Base-by-base conservation (phyloP, 2,797 vertebrate genomes). In the Fratercula arctica region DNA sequence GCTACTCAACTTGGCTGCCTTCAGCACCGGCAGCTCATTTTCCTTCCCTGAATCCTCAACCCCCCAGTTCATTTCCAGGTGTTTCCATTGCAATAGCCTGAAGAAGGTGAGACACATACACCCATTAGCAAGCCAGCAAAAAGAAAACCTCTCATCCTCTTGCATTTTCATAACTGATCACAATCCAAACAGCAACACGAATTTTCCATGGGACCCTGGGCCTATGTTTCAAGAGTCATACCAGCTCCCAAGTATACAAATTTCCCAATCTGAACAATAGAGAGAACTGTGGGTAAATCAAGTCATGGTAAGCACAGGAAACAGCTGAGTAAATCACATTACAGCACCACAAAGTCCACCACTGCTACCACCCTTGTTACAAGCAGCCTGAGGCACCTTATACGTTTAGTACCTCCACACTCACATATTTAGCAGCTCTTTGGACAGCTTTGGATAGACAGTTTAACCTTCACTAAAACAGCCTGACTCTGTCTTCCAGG, bases 21-120 rank as follows among this genome's bases (percentile, higher is more conserved):
- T 94, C 69, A 93, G 73, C 57, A 54, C 35, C 15, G 50, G 84
- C 72, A 92, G 78, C 19, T 95, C 68, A 75, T 85, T 89, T 92
- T 80, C 86, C 53, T 61, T 54, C 54, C 50, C 75, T 41, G 20
- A 94, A 84, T 78, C 64, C 45, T 93, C 61, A 93, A 8, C 13
- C 6, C 23, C 35, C 10, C 33, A 8, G 5, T 31, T 83, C 21
- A 57, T 75, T 96, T 96, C 72, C 82, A 95, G 85, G 85, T 72
- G 61, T 86, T 86, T 91, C 61, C 53, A 78, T 7, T 64, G 60
- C 86, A 93, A 56, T 25, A 92, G 70, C 60, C 39, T 45, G 35
- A 69, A 87, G 74, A 89, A 93, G 29, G 57, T 3, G 3, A 75
- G 57, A 81, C 13, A 67, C 17, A 46, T 10, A 18, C 37, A 67